These are phyloP conservation scores for Misgurnus mizolepis DNA, from an alignment of 2,113 vertebrate genomes.

Conservation along the genomic window DNA sequence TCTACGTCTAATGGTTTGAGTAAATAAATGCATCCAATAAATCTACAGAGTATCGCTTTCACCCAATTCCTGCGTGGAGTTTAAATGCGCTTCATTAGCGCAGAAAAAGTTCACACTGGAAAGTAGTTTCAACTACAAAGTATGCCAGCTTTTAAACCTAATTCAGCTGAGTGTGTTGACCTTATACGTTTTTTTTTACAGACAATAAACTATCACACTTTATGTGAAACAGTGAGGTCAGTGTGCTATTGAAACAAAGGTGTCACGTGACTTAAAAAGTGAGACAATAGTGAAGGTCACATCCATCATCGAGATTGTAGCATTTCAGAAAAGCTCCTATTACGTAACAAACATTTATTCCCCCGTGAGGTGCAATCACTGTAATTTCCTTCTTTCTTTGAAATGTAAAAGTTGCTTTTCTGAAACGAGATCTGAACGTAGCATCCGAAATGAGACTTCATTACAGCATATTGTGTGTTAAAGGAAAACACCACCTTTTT, in stretches of 20 bases:
- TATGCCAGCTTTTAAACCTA: neutral
- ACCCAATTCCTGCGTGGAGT: slow-evolving; percentile 50
- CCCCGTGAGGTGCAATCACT: too few relatives aligned
- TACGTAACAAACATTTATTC: too few relatives aligned
- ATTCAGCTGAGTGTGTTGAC: neutral
- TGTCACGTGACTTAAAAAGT: neutral
- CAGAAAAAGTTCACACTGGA: neutral
- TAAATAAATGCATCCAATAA: slow-evolving; percentile 60
- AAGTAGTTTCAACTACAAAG: neutral
- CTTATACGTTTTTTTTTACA: neutral
- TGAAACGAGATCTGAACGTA: too few relatives aligned
- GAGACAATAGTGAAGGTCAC: too few relatives aligned
- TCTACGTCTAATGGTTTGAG: slow-evolving; percentile 56
- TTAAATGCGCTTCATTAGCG: slow-evolving; percentile 26
- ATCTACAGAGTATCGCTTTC: slow-evolving; percentile 50
- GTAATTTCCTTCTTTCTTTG: too few relatives aligned
- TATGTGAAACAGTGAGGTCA: neutral
- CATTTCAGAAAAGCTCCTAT: too few relatives aligned
- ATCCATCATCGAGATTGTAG: too few relatives aligned
- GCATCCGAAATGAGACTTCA: too few relatives aligned
- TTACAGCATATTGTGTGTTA: too few relatives aligned
- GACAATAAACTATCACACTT: neutral
- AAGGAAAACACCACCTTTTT: too few relatives aligned
- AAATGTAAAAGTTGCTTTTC: too few relatives aligned
- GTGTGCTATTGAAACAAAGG: neutral